Evolutionary conservation across 2,888 invertebrate genomes (phyloP), one percentile per base, ranked within the genome.

Genomic region (Lasioglossum pauxillum): DNA sequence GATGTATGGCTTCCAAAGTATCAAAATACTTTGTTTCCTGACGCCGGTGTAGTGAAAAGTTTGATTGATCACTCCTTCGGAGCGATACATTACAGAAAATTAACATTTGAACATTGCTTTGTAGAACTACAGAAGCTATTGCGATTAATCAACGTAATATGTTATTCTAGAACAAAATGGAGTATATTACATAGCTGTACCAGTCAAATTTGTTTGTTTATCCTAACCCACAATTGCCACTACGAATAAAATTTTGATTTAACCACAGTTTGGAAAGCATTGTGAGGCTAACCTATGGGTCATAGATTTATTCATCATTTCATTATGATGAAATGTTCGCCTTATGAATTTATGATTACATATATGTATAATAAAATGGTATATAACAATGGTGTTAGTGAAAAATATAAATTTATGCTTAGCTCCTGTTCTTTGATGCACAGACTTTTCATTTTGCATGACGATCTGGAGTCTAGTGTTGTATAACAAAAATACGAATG

Each of bases 61-160:
- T 78, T 84, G 84, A 84, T 84, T n/a, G 84, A 84, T 84, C 75
- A 49, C 38, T 4, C 64, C 44, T n/a, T n/a, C 12, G 1, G 16
- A 35, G 69, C 73, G 41, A 78, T 83, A 78, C 78, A 38, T 84
- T 84, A 69, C 44, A 16, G 19, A 53, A 60, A 74, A 78, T 78
- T 83, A 83, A 84, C 41, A 64, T 78, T 78, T 83, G 49, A 57
- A 67, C 72, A 67, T 60, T 75, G 53, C 49, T 78, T 78, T 23
- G 23, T 16, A 31, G 46, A 49, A 57, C 27, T 16, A 44, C 38
- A n/a, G 16, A 53, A 31, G 53, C 23, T 71, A 57, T 31, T 7
- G 31, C 67, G 60, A 83, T 84, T 83, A 78, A 82, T 78, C 83
- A 71, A 76, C 27, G 35, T 60, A n/a, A 41, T 5, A 41, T 23